Conservation (phyloP, 2,888 invertebrate species). For the Mesoligia furuncula region DNA sequence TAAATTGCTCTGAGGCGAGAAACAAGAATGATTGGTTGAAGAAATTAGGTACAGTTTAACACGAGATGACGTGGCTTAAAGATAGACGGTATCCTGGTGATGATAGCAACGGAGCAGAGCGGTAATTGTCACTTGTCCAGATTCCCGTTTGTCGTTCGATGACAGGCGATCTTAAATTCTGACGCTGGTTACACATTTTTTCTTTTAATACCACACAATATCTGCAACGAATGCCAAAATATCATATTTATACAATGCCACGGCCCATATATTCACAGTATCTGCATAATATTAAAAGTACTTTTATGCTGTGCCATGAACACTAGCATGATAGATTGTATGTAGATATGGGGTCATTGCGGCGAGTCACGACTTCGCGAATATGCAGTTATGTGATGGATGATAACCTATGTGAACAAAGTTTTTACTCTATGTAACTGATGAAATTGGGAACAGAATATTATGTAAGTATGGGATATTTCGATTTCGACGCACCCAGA, state of each 20-base stretch:
- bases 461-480: neutral
- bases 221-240: slow-evolving; percentile 25
- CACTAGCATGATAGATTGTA: slow-evolving; percentile 25
- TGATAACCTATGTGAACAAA: slow-evolving; percentile 14
- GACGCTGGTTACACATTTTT: neutral
- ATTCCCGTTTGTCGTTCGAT: neutral
- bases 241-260: neutral
- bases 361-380: slow-evolving; percentile 5
- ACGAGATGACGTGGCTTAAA: slow-evolving; percentile 34
- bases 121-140: slow-evolving; percentile 8
- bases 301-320: slow-evolving; percentile 8
- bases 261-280: slow-evolving; percentile 11
- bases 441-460: slow-evolving; percentile 16
- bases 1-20: slow-evolving; percentile 40
- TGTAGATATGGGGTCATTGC: slow-evolving; percentile 10
- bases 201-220: neutral
- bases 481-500: neutral
- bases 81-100: neutral
- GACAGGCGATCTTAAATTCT: neutral
- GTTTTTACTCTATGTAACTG: neutral
- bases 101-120: neutral
- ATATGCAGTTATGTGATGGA: slow-evolving; percentile 29
- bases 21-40: slow-evolving; percentile 18
- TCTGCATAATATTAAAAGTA: slow-evolving; percentile 10
- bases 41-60: slow-evolving; percentile 41